Evolutionary conservation across 2,888 invertebrate genomes (phyloP), one percentile per base, ranked within the genome.

Genomic region (Notodonta ziczac): DNA sequence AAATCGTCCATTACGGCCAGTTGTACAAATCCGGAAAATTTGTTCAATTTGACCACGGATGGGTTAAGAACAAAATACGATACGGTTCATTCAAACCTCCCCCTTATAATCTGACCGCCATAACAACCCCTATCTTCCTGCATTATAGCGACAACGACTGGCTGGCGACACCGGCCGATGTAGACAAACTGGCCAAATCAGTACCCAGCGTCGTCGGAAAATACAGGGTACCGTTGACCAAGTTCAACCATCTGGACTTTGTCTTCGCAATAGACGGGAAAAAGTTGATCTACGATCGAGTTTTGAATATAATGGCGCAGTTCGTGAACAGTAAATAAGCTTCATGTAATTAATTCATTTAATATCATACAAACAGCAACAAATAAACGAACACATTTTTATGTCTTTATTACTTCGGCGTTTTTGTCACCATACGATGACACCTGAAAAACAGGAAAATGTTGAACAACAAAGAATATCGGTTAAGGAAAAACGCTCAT

Each of bases 221-320:
- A 72, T 92, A 88, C 67, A 82, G 88, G 73, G 93, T 95, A 0
- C 87, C 91, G 0, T 70, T 93, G 56, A 70, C 84, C 5, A 84
- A 90, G 60, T 94, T 94, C 75, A 94, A 94, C 71, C 95, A 95
- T 75, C 77, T 95, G 55, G 95, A 95, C 76, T 94, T 95, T 70
- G 86, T 95, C 5, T 95, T 94, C 74, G 94, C 94, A 4, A 94
- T 89, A 57, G 91, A 95, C 74, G 95, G 94, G 0, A 93, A 95
- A 32, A 89, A 85, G 56, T 83, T 96, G 51, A 85, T 96, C 0
- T 96, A 96, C 74, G 77, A 94, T 72, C 82, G 94, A 67, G 71
- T 93, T 73, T 56, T 94, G 7, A 90, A 88, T 50, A 90, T 94
- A 55, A 91, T 94, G 90, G 72, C 73, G 12, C 82, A 82, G 59